Evolutionary conservation across 2,113 vertebrate genomes (phyloP).

Genomic region (Lophochroa leadbeateri): DNA sequence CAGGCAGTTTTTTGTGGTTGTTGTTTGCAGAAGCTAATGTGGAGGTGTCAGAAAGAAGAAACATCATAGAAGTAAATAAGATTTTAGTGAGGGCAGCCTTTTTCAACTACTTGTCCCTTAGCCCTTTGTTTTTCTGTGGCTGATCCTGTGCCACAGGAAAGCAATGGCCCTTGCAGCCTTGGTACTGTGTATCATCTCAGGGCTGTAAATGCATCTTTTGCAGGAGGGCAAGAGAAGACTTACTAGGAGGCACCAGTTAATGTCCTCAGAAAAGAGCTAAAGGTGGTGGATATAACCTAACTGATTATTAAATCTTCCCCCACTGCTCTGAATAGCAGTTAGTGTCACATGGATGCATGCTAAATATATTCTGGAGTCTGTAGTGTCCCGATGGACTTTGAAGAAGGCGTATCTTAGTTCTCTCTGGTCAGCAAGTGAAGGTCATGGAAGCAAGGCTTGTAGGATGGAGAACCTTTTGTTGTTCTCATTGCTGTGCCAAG

Average conservation of each 20-base stretch:
- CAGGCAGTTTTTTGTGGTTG: not conserved
- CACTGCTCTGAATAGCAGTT: not conserved
- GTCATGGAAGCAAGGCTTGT: not conserved
- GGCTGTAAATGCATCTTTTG: not conserved
- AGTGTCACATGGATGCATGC: not conserved
- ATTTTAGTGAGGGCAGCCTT: not conserved
- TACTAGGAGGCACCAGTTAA: not conserved
- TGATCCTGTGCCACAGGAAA: not conserved
- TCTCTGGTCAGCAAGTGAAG: not conserved
- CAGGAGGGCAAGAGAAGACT: not conserved
- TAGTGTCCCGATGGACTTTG: not conserved
- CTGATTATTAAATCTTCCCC: not conserved
- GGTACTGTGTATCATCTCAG: not conserved
- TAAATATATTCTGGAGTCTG: conserved; percentile 36
- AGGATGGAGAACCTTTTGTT: not conserved
- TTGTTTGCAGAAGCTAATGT: not conserved
- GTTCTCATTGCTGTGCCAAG: not conserved
- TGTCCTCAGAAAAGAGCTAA: not conserved
- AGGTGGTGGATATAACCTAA: not conserved
- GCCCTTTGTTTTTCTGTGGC: not conserved
- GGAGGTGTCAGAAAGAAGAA: not conserved
- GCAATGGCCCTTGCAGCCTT: not conserved
- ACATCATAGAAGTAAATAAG: not conserved
- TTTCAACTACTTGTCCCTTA: not conserved
- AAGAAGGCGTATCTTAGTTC: not conserved